Evolutionary conservation across 2,797 vertebrate genomes (phyloP), one percentile per base, ranked within the genome.

Genomic region (Gallinago stenura): DNA sequence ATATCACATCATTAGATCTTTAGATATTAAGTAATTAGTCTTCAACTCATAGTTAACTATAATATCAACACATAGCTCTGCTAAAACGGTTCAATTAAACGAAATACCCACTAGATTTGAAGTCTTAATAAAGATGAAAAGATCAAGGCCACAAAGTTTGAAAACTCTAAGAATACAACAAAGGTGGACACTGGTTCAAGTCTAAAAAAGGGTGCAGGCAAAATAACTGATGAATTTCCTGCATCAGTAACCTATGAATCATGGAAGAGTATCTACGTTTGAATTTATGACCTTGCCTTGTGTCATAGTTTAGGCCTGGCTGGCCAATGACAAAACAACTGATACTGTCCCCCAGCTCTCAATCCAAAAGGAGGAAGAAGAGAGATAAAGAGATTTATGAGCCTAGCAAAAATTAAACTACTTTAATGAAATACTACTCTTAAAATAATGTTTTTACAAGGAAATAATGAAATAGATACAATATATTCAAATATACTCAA

Each of bases 11-110:
- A 92, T 96, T 87, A 86, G 68, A 96, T 95, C 88, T 94, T 95
- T 90, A 87, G 35, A 73, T 88, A 96, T 95, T 94, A 94, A 93
- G 58, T 80, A 96, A 96, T 97, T 95, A 94, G 50, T 87, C 68
- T 88, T 91, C 30, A 71, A 81, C 31, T 87, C 80, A 57, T 62
- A 75, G 62, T 62, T 62, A 79, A 68, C 88, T 87, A 21, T 79
- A 77, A 53, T 87, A 90, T 12, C 7, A 91, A 53, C 70, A 88
- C 69, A 35, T 10, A 79, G 25, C 51, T 82, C 51, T 89, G 48
- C 33, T 72, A 69, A 43, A 79, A 70, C 15, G 5, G 26, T 89
- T 93, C 96, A 97, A 96, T 97, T 96, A 96, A 90, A 91, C 41
- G 31, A 81, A 93, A 97, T 93, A 83, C 87, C 87, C 88, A 9